Percentiles rank a stretch among this genome's conserved stretches.
phyloP scores from a whole-genome alignment of 2,888 invertebrate species.

The Dendrolimus houi region DNA sequence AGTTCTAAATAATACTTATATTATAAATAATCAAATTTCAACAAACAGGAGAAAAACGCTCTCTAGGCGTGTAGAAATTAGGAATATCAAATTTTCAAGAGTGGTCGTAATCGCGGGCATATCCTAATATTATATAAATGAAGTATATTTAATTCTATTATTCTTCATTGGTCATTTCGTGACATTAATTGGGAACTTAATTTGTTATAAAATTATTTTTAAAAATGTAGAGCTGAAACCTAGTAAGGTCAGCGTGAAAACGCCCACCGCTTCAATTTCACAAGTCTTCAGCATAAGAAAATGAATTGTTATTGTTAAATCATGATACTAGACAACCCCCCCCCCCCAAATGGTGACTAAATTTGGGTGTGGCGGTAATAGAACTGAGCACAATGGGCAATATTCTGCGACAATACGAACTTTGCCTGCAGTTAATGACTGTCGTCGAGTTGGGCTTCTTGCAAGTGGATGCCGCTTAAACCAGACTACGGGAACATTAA shows the following conservation, averaged over 20 bases:
- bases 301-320: neutral
- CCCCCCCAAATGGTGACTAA: neutral
- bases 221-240: too few species aligned
- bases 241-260: neutral
- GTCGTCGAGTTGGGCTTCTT: conserved; percentile 6
- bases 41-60: too few species aligned
- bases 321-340: neutral
- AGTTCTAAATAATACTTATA: too few species aligned
- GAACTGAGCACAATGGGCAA: conserved; percentile 12
- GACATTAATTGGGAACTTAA: too few species aligned
- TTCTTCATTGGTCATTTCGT: too few species aligned
- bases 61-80: too few species aligned
- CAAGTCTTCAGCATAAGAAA: neutral
- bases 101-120: too few species aligned
- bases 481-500: neutral
- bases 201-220: too few species aligned
- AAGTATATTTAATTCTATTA: too few species aligned
- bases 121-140: too few species aligned
- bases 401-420: conserved; percentile 11
- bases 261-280: neutral
- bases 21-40: too few species aligned
- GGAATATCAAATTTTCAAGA: too few species aligned
- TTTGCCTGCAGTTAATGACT: conserved; percentile 19
- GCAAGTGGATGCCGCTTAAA: conserved; percentile 7
- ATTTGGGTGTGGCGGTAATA: conserved; percentile 10